These are phyloP conservation scores for Chloroceryle aenea DNA, from an alignment of 2,113 vertebrate species.

Conservation along the genomic window DNA sequence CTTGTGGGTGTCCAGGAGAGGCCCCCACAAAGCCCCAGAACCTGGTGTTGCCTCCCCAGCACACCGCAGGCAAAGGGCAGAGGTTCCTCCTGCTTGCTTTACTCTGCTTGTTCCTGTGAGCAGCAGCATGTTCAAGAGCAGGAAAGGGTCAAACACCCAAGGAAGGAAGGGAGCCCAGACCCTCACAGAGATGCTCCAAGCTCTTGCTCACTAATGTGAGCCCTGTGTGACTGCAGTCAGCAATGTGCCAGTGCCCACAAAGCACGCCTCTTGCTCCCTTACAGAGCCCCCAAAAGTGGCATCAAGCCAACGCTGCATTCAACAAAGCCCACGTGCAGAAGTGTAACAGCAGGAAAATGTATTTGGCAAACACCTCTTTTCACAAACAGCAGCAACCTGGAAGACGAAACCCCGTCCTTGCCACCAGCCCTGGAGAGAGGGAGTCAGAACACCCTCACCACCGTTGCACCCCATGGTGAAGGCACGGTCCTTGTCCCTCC, in stretches of 20 bases:
- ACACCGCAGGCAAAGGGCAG: fast-evolving
- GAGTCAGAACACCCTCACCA: background rate
- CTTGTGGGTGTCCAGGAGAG: background rate
- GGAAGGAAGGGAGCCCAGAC: background rate
- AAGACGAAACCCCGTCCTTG: slow-evolving; percentile 22
- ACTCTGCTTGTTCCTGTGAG: background rate
- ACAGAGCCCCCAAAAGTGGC: background rate
- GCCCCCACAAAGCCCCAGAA: background rate
- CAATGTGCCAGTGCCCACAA: background rate
- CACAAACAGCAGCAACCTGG: background rate
- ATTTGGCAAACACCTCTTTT: slow-evolving; percentile 34
- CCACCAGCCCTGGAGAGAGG: background rate
- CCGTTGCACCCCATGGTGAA: fast-evolving
- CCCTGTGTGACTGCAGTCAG: background rate
- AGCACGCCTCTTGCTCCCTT: background rate
- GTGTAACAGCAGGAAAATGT: slow-evolving; percentile 51
- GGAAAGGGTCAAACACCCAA: background rate
- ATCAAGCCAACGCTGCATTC: fast-evolving
- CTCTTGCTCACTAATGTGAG: background rate
- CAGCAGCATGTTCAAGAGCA: background rate
- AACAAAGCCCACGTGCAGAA: background rate
- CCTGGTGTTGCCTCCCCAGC: background rate
- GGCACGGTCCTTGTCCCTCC: background rate
- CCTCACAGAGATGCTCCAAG: background rate
- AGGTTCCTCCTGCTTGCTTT: background rate